Base-by-base conservation (phyloP, 2,113 vertebrate species). In the Prionailurus viverrinus region DNA sequence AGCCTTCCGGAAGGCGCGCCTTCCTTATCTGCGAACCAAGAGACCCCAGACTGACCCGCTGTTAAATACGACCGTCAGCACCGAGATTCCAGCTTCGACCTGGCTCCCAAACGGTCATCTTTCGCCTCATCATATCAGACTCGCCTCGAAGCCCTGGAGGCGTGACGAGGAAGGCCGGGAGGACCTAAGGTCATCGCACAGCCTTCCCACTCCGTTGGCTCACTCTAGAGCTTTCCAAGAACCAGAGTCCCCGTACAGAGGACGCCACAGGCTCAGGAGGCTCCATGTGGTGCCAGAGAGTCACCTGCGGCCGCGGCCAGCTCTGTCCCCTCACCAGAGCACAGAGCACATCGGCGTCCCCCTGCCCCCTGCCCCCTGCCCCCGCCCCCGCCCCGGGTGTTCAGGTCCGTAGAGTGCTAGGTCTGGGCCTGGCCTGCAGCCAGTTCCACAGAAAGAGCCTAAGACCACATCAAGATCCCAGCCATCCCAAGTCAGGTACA, bases 11-110 rank as follows among this genome's bases (percentile, higher is more conserved):
- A 73, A 81, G 74, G 71, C 23, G 8, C 1, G 25, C 3, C 3
- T 4, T 15, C 1, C 39, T 1, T 0, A 33, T 1, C 4, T 39
- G 27, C 61, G 81, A 53, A 25, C 7, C 19, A 2, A 76, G 55
- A 85, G 63, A 45, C 1, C 27, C 33, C 23, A 66, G 16, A 3
- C 61, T 27, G 31, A 12, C 29, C 25, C 15, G 1, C 3, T 1
- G 6, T 4, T 18, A 7, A 10, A 51, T 1, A 8, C 1, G 3
- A 18, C 0, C 3, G 9, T 9, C n/a, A 21, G 1, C 1, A 23
- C 13, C 23, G 58, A 27, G 31, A 45, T 3, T 1, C 11, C 2
- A 5, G 36, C 29, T 45, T 29, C 69, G n/a, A 4, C 1, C 27
- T 9, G n/a, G 63, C 76, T 74, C 29, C 85, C 33, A 48, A 19